Conservation (phyloP, 1,140 invertebrate genomes). For the Pantala flavescens region DNA sequence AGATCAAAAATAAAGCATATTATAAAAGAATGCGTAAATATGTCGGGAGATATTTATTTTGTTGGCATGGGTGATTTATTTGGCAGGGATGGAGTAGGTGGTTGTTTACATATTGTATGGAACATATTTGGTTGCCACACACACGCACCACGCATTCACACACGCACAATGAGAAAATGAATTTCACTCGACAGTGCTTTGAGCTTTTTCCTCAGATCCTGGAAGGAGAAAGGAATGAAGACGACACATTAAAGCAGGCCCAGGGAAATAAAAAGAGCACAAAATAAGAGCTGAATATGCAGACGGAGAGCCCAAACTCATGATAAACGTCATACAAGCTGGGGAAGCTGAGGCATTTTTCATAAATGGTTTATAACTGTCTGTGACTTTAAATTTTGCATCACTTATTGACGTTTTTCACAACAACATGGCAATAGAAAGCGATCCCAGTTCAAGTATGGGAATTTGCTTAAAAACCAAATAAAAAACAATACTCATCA, state of each 20-base stretch:
- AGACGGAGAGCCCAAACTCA: background rate
- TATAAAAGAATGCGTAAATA: background rate
- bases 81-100: background rate
- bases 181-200: background rate
- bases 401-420: background rate
- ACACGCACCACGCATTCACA: background rate
- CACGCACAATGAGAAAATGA: background rate
- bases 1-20: background rate
- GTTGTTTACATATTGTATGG: background rate
- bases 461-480: too few species aligned
- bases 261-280: background rate
- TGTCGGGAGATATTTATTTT: background rate
- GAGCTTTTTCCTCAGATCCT: background rate
- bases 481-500: too few species aligned
- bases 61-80: background rate
- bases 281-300: background rate
- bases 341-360: background rate
- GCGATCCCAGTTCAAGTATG: too few species aligned
- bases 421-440: too few species aligned
- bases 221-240: background rate
- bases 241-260: background rate
- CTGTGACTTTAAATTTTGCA: background rate
- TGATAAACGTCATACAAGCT: background rate
- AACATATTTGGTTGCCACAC: background rate
- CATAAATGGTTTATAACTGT: background rate